Conservation (phyloP, 2,888 invertebrate genomes). For the Limenitis camilla region DNA sequence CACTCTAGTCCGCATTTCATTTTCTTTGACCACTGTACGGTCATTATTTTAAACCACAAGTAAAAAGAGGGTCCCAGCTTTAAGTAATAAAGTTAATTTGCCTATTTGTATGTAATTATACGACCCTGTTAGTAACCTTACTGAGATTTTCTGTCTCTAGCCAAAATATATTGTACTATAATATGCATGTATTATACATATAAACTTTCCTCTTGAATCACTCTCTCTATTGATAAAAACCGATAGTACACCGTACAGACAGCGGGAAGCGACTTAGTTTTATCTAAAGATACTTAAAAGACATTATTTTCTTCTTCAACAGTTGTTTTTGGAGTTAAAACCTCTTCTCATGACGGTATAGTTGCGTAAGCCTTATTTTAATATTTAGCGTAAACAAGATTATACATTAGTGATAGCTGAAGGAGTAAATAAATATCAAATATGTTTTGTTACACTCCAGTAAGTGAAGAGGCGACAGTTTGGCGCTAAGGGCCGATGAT, state of each 20-base stretch:
- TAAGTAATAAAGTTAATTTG: conserved; percentile 1
- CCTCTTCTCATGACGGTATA: too few species aligned
- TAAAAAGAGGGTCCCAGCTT: not conserved
- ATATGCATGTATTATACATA: too few species aligned
- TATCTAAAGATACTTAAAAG: too few species aligned
- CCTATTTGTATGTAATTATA: not conserved
- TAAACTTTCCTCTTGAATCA: too few species aligned
- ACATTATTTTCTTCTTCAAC: too few species aligned
- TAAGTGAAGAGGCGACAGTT: conserved; percentile 18
- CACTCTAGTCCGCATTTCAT: conserved; percentile 9
- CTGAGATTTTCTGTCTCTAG: too few species aligned
- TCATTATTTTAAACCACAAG: conserved; percentile 2
- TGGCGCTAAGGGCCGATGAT: conserved; percentile 1
- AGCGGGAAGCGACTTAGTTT: too few species aligned
- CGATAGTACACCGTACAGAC: too few species aligned
- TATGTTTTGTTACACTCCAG: not conserved
- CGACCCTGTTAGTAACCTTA: too few species aligned
- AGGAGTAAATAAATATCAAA: not conserved
- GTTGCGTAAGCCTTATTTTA: too few species aligned
- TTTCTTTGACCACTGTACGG: conserved; percentile 10
- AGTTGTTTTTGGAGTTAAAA: too few species aligned
- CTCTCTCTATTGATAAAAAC: too few species aligned
- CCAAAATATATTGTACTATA: not conserved
- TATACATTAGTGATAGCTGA: conserved; percentile 8
- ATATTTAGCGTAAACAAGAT: not conserved